These are phyloP conservation scores for Lepidothrix coronata DNA, from an alignment of 2,113 vertebrate genomes.

Conservation along the genomic window DNA sequence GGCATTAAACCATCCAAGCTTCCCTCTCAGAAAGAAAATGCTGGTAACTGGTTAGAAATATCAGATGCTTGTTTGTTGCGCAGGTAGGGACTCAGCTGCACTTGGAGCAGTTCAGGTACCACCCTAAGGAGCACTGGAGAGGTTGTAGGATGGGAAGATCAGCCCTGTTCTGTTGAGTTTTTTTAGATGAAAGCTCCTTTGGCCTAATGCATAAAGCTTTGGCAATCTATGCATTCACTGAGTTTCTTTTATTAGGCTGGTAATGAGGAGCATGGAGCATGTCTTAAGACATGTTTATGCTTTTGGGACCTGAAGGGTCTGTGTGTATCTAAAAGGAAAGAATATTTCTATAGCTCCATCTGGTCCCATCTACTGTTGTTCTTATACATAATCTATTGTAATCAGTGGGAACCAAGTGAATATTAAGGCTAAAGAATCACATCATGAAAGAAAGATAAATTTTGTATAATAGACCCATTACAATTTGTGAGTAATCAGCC, in stretches of 20 bases:
- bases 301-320: background rate
- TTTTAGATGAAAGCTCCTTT: background rate
- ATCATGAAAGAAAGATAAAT: conserved; percentile 44
- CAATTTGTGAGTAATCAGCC: conserved; percentile 53
- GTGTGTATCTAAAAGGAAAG: background rate
- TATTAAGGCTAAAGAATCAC: conserved; percentile 37
- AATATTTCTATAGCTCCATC: conserved; percentile 11
- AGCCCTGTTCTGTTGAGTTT: background rate
- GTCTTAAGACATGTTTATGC: background rate
- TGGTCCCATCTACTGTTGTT: background rate
- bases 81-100: rapidly evolving
- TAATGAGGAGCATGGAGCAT: background rate
- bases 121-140: rapidly evolving
- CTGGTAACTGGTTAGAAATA: background rate
- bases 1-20: background rate
- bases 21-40: background rate
- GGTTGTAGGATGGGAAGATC: background rate
- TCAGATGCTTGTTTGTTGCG: background rate
- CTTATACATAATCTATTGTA: conserved; percentile 1
- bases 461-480: conserved; percentile 40
- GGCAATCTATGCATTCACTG: background rate
- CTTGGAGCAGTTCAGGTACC: background rate
- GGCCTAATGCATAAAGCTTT: background rate
- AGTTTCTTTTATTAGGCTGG: background rate
- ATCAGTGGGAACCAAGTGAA: conserved; percentile 18